These are phyloP conservation scores for Eurois occulta DNA, from an alignment of 2,888 invertebrate species.

Conservation along the genomic window DNA sequence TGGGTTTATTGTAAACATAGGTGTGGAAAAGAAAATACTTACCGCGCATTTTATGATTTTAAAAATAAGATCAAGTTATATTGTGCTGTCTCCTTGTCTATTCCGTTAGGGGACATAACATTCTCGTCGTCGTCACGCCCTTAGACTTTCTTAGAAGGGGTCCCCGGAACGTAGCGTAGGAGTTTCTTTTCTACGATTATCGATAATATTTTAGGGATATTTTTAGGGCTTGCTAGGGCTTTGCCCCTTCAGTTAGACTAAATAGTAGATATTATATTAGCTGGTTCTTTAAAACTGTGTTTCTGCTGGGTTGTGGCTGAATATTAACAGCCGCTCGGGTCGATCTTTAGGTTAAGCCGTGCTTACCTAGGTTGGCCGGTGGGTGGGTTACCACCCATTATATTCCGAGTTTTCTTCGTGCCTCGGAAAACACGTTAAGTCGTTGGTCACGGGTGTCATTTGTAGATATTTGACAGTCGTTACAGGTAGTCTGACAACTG, in stretches of 20 bases:
- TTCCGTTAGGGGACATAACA: conserved; percentile 25
- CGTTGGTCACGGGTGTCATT: background rate
- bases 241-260: background rate
- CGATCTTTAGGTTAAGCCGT: background rate
- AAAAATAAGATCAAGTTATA: background rate
- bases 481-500: background rate
- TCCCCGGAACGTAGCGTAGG: conserved; percentile 13
- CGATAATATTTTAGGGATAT: background rate
- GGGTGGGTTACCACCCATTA: background rate
- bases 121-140: conserved; percentile 52
- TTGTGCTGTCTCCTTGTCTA: background rate
- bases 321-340: background rate
- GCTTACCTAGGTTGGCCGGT: background rate
- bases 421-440: background rate
- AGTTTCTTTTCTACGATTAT: conserved; percentile 19
- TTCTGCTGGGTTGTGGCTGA: background rate
- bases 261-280: background rate
- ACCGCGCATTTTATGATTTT: background rate
- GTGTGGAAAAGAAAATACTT: no score
- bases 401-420: background rate
- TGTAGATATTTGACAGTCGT: background rate
- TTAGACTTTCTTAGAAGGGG: conserved; percentile 27
- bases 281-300: background rate
- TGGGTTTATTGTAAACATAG: background rate
- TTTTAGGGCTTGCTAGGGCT: background rate